These are phyloP conservation scores for Petrocephalus microphthalmus DNA, from an alignment of 2,113 vertebrate genomes.

Conservation along the genomic window DNA sequence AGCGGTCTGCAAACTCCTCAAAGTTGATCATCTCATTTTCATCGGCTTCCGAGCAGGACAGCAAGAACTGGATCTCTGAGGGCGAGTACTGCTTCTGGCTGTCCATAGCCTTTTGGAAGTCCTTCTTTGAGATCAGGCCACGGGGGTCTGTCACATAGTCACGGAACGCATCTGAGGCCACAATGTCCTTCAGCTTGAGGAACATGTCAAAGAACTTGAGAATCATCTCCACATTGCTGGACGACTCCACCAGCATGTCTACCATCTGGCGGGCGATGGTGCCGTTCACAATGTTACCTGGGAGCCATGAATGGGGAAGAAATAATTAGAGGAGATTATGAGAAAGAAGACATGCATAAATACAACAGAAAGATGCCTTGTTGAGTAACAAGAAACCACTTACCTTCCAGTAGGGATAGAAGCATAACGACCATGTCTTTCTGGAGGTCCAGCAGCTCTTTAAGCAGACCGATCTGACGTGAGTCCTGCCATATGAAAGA, in stretches of 20 bases:
- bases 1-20: constrained; percentile 85
- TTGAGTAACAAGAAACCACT: constrained; percentile 8
- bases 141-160: constrained; percentile 85
- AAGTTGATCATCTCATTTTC: constrained; percentile 97
- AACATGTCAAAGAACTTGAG: constrained; percentile 99
- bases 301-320: neutral
- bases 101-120: constrained; percentile 98
- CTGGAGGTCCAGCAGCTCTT: constrained; percentile 89
- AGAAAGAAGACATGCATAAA: neutral
- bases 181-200: constrained; percentile 93
- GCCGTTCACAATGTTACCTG: constrained; percentile 90
- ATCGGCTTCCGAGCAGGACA: constrained; percentile 88
- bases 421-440: constrained; percentile 98
- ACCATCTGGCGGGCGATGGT: constrained; percentile 95
- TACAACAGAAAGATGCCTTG: neutral
- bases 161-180: constrained; percentile 86
- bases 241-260: constrained; percentile 97
- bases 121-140: constrained; percentile 93
- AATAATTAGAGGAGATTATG: neutral
- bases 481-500: constrained; percentile 68
- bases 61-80: constrained; percentile 90
- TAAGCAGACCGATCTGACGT: constrained; percentile 85
- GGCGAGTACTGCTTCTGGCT: constrained; percentile 89
- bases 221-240: constrained; percentile 96
- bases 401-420: constrained; percentile 84